phyloP scores from a whole-genome alignment of 1,140 invertebrate genomes.

The Zophobas atratus region DNA sequence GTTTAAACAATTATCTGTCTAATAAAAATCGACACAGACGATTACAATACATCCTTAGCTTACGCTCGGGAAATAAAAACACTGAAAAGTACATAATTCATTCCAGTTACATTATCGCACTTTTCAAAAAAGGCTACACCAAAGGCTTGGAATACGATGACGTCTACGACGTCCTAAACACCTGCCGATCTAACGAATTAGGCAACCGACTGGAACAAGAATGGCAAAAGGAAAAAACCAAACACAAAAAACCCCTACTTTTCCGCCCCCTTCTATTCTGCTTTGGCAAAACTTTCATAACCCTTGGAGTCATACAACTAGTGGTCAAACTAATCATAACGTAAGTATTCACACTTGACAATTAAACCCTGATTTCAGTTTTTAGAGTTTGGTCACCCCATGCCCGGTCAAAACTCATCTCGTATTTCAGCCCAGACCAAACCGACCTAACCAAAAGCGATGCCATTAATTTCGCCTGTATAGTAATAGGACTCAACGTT shows the following conservation, averaged over 20 bases:
- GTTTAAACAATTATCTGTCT: no score
- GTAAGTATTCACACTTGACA: conserved; percentile 28
- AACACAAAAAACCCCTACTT: conserved; percentile 70
- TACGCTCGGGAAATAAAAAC: no score
- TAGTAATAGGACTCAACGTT: conserved; percentile 74
- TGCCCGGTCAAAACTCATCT: conserved; percentile 78
- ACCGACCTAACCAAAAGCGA: conserved; percentile 68
- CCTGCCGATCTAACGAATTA: conserved; percentile 55
- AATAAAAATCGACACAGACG: no score
- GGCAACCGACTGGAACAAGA: conserved; percentile 58
- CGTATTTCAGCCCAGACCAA: conserved; percentile 75
- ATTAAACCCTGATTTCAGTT: conserved; percentile 35
- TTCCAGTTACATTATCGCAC: conserved; percentile 58
- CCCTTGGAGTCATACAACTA: conserved; percentile 66
- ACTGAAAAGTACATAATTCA: no score
- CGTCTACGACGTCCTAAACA: conserved; percentile 58
- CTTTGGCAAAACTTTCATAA: conserved; percentile 70
- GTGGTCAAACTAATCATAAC: conserved; percentile 3
- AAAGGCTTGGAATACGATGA: conserved; percentile 67
- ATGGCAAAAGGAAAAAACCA: conserved; percentile 57
- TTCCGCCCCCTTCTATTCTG: conserved; percentile 70
- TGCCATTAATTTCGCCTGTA: conserved; percentile 77
- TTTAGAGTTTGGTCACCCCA: conserved; percentile 80
- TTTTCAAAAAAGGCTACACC: conserved; percentile 55
- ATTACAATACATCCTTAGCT: no score